These are phyloP conservation scores for Zaprionus davidi DNA, from an alignment of 1,140 invertebrate species.

Conservation along the genomic window DNA sequence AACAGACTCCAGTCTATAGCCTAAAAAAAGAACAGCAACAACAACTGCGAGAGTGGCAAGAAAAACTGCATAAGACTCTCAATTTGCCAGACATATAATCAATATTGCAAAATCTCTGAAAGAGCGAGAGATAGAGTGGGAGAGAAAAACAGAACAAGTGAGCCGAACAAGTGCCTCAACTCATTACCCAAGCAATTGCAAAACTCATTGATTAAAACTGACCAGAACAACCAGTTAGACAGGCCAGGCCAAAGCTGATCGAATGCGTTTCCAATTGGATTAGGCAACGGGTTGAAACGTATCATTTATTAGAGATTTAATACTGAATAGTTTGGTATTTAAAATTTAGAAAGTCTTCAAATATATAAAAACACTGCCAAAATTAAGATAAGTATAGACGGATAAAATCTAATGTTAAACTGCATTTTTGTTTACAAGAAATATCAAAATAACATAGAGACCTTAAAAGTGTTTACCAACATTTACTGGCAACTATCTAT, in stretches of 20 bases:
- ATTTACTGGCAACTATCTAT: too few species aligned
- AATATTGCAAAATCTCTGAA: conserved; percentile 23
- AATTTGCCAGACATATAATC: conserved; percentile 32
- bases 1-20: conserved; percentile 6
- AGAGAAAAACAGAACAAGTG: background rate
- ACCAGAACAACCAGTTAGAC: conserved; percentile 22
- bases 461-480: too few species aligned
- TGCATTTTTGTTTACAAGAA: too few species aligned
- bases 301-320: background rate
- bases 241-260: background rate
- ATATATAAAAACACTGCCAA: too few species aligned
- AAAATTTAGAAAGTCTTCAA: background rate
- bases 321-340: background rate
- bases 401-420: too few species aligned
- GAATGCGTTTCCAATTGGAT: conserved; percentile 28
- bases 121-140: background rate
- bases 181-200: conserved; percentile 44
- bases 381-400: too few species aligned
- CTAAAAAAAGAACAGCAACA: conserved; percentile 5
- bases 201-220: conserved; percentile 35
- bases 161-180: conserved; percentile 24
- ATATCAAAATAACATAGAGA: too few species aligned
- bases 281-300: background rate
- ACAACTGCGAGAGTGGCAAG: background rate
- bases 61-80: conserved; percentile 29